phyloP scores from a whole-genome alignment of 2,888 invertebrate genomes.

The Cantharis lateralis region DNA sequence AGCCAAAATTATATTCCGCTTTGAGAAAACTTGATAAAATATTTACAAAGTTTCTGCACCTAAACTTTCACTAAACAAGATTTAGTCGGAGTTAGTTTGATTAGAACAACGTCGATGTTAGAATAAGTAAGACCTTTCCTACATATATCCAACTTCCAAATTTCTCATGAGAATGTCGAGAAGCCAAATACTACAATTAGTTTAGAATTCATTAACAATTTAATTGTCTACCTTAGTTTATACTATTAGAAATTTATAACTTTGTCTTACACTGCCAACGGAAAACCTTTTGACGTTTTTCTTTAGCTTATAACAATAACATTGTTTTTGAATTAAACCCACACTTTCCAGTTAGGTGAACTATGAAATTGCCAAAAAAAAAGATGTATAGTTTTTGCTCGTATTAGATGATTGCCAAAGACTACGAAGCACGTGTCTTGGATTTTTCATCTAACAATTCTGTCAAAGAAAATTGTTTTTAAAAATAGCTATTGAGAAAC shows the following conservation, averaged over 20 bases:
- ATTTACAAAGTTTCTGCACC: neutral
- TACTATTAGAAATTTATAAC: neutral
- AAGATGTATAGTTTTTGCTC: too few species aligned
- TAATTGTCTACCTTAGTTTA: neutral
- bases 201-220: neutral
- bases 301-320: neutral
- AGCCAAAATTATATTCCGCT: neutral
- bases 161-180: neutral
- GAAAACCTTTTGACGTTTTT: neutral
- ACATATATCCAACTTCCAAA: neutral
- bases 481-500: neutral
- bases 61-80: neutral
- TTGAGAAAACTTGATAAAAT: neutral
- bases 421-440: too few species aligned
- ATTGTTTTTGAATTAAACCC: neutral
- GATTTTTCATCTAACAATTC: too few species aligned
- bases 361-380: neutral
- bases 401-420: too few species aligned
- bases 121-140: neutral
- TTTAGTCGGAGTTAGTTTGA: neutral
- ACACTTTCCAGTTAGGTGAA: neutral
- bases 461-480: neutral
- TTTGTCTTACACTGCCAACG: neutral
- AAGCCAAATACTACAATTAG: neutral
- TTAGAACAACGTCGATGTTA: neutral